These are phyloP conservation scores for Trimorus sp. DNA, from an alignment of 2,888 invertebrate species.

Conservation along the genomic window DNA sequence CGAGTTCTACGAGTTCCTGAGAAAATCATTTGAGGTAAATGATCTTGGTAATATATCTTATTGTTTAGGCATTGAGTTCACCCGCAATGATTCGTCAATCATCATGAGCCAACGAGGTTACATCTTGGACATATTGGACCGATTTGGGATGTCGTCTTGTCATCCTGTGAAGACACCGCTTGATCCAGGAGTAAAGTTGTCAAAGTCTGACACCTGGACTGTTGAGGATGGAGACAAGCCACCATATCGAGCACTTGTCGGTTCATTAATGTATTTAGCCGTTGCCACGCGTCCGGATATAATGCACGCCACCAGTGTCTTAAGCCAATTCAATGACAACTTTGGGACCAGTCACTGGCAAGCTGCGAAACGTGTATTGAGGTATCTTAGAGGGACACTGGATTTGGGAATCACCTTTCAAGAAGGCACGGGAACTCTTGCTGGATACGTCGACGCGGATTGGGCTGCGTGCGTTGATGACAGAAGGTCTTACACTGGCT, in stretches of 20 bases:
- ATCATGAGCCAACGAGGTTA: slow-evolving; percentile 6
- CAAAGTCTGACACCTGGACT: not conserved
- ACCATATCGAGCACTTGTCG: slow-evolving; percentile 8
- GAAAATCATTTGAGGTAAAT: slow-evolving; percentile 65
- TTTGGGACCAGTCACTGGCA: slow-evolving; percentile 17
- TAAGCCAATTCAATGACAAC: slow-evolving; percentile 48
- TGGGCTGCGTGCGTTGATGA: slow-evolving; percentile 23
- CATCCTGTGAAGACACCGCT: not conserved
- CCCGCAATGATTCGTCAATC: slow-evolving; percentile 14
- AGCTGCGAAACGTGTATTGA: slow-evolving; percentile 10
- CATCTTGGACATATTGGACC: slow-evolving; percentile 11
- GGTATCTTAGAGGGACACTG: slow-evolving; percentile 4
- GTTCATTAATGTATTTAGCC: slow-evolving; percentile 21
- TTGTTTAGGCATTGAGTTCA: slow-evolving; percentile 70
- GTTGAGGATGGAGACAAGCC: slow-evolving; percentile 10
- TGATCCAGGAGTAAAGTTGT: slow-evolving; percentile 4
- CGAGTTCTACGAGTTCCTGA: slow-evolving; percentile 52
- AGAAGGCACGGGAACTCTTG: not conserved
- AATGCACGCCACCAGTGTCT: slow-evolving; percentile 39
- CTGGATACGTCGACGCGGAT: slow-evolving; percentile 32
- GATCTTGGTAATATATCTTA: slow-evolving; percentile 65
- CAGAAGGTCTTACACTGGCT: slow-evolving; percentile 16
- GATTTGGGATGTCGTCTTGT: slow-evolving; percentile 16
- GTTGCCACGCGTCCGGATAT: slow-evolving; percentile 63
- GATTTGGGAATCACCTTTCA: slow-evolving; percentile 6